Base-by-base conservation (phyloP, 2,888 invertebrate species). In the Diadromus collaris region DNA sequence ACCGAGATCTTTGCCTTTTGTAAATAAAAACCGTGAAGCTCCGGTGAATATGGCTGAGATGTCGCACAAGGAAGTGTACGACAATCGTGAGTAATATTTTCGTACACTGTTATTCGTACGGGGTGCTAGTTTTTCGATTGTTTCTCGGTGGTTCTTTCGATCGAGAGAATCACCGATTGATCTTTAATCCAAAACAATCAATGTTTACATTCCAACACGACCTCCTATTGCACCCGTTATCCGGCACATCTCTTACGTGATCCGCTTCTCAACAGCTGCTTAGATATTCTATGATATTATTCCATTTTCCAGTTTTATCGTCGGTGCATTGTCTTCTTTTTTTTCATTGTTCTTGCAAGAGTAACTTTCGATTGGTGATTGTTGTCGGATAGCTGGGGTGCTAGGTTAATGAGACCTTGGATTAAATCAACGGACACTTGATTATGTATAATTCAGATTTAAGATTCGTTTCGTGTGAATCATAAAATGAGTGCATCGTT, bases 61-160 rank as follows among this genome's bases (percentile, higher is more conserved):
- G 34, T 81, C 85, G 63, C 85, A 87, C 79, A 89, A 88, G 70
- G 88, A 89, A 46, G 83, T 82, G 75, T 88, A 85, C 73, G 89
- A 88, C 34, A 81, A 85, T 67, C 83, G 89, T 89, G 70, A 86
- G 89, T 88, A 48, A 58, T 13, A 16, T 24, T 58, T 58, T 46
- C 58, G 10, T 63, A 16, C 10, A 19, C 63, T 51, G n/a, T 51
- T 29, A 16, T 54, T 63, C 19, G 4, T 9, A 46, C 7, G 51
- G 29, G 13, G 21, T 7, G 13, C 21, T 51, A 4, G 21, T 24
- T 24, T 10, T 24, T 51, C 4, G 9, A 4, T 48, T 21, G 27
- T 32, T 27, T 46, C 24, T 51, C 38, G 38, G 21, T 32, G 24
- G 34, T 24, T 27, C 54, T 41, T 41, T 41, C 16, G 38, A 41